A percentile compares a stretch with the other conserved stretches of the same genome.
Evolutionary conservation across 2,113 vertebrate species (phyloP).

Genomic region (Trachemys scripta): DNA sequence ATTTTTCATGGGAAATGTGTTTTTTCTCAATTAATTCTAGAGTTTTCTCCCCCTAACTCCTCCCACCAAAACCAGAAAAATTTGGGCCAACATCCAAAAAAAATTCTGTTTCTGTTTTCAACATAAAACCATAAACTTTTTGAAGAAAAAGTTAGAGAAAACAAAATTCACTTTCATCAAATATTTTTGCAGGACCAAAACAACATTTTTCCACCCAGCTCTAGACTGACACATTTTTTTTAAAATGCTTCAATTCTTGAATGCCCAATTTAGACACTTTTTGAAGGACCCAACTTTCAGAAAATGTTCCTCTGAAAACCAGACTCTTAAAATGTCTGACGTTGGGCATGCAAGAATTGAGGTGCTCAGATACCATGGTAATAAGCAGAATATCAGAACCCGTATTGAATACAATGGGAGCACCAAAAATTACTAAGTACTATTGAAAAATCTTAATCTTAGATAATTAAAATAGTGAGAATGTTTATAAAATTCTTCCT

Average conservation of each 20-base stretch:
- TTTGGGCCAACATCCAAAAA: neutral
- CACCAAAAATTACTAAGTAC: neutral
- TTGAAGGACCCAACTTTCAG: neutral
- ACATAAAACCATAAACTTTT: neutral
- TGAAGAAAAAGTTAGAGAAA: neutral
- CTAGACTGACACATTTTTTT: neutral
- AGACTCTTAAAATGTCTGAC: neutral
- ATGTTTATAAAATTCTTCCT: neutral
- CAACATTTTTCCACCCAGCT: neutral
- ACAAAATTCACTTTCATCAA: neutral
- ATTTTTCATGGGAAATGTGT: neutral
- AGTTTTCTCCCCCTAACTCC: neutral
- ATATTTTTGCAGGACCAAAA: neutral
- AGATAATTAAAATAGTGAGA: neutral
- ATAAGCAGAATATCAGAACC: neutral
- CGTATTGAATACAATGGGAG: neutral
- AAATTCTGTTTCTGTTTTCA: neutral
- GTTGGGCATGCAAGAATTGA: neutral
- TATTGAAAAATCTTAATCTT: neutral
- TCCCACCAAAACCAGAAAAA: neutral
- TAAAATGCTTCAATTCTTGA: neutral
- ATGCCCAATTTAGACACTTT: neutral
- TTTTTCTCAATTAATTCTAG: neutral
- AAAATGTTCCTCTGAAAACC: neutral
- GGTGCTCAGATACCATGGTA: neutral